Conservation (phyloP, 2,797 vertebrate species). For the Sebastiscus albofasciatus region DNA sequence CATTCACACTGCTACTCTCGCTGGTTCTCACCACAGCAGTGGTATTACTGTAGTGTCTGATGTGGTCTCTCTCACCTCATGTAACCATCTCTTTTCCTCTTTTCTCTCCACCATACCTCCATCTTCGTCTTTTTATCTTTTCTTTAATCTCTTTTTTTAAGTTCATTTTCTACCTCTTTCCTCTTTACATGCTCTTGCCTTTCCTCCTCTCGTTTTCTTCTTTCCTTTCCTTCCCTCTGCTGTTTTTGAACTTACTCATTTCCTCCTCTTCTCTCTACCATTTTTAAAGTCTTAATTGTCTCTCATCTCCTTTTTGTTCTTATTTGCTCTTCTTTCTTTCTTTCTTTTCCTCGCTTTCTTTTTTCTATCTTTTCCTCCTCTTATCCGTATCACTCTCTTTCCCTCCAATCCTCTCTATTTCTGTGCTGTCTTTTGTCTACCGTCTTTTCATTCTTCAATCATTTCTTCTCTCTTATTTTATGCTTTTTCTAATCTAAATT, state of each 20-base stretch:
- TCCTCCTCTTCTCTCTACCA: background rate
- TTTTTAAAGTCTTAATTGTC: background rate
- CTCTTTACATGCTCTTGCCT: background rate
- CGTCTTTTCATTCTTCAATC: conserved; percentile 12
- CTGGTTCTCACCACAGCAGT: conserved; percentile 42
- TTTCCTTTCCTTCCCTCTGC: background rate
- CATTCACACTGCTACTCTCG: background rate
- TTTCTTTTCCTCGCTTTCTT: background rate
- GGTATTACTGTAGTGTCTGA: conserved; percentile 40
- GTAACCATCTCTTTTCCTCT: conserved; percentile 25
- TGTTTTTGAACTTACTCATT: background rate
- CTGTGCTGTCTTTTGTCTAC: conserved; percentile 51
- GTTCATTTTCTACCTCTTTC: background rate
- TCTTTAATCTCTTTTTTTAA: background rate
- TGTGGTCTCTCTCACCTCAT: conserved; percentile 59
- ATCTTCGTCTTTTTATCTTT: background rate
- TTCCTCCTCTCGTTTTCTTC: background rate
- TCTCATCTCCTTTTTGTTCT: background rate
- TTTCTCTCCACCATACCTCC: background rate
- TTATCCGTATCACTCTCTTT: no score
- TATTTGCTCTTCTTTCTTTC: background rate
- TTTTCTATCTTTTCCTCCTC: fast-evolving
- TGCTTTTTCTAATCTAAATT: background rate
- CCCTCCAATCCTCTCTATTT: background rate
- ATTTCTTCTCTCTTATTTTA: background rate